These are phyloP conservation scores for Lagenorhynchus albirostris DNA, from an alignment of 2,113 vertebrate species.

Conservation along the genomic window DNA sequence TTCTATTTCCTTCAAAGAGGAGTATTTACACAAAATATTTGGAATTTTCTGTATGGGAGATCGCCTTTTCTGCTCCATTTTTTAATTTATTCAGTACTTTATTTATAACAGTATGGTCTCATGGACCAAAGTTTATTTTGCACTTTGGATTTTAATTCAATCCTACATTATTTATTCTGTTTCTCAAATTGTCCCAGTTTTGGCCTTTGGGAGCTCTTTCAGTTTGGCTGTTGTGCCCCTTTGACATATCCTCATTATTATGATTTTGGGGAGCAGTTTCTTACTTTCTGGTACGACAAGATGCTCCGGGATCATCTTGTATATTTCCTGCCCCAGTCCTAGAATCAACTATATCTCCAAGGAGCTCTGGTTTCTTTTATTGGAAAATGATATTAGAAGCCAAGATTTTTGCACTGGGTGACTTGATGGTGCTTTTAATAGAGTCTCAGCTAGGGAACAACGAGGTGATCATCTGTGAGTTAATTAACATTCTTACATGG, in stretches of 20 bases:
- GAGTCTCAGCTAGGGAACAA: neutral
- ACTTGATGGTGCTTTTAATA: neutral
- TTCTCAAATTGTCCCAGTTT: neutral
- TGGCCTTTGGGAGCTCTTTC: neutral
- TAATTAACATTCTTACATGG: neutral
- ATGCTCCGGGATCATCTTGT: neutral
- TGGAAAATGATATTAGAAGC: constrained; percentile 8
- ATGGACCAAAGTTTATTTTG: neutral
- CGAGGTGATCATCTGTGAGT: neutral
- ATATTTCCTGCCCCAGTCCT: neutral
- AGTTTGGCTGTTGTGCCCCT: neutral
- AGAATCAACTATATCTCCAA: neutral
- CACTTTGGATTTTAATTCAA: neutral
- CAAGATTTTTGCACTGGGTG: neutral
- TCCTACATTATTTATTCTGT: neutral
- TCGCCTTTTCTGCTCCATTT: neutral
- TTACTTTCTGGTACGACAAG: neutral
- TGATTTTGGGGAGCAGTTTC: neutral
- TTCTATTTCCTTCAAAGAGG: neutral
- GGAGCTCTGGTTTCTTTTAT: neutral
- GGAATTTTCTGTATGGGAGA: neutral
- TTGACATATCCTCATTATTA: neutral
- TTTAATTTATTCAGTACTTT: neutral
- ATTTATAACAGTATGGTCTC: neutral
- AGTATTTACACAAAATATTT: neutral